Conservation (phyloP, 1,140 invertebrate species). For the Drosophila micromelanica region DNA sequence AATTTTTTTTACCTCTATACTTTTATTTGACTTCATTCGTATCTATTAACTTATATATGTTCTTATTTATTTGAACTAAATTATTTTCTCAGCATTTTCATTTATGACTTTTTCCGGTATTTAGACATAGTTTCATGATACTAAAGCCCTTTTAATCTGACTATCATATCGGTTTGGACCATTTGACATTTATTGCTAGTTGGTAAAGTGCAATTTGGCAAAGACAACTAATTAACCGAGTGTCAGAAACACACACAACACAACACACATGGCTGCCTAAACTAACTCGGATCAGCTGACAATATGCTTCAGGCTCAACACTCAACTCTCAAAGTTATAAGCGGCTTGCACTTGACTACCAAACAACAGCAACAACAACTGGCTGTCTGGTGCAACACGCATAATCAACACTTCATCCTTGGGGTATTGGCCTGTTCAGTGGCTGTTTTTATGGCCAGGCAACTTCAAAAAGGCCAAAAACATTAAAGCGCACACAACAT, state of each 20-base stretch:
- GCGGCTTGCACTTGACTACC: conserved; percentile 52
- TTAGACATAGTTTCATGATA: background rate
- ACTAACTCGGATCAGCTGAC: conserved; percentile 47
- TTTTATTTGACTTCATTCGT: background rate
- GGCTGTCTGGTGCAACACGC: conserved; percentile 42
- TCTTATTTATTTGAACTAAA: background rate
- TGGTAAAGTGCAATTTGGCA: conserved; percentile 9
- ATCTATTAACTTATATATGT: background rate
- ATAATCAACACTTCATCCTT: conserved; percentile 56
- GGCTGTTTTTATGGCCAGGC: conserved; percentile 55
- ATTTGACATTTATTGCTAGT: conserved; percentile 17
- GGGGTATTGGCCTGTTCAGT: conserved; percentile 36
- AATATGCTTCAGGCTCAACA: conserved; percentile 47
- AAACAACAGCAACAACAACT: conserved; percentile 22
- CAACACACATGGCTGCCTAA: background rate
- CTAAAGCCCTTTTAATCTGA: background rate
- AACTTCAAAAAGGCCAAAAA: conserved; percentile 60
- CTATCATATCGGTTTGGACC: conserved; percentile 7
- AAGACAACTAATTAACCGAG: conserved; percentile 13
- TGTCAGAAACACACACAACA: background rate
- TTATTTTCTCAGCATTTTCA: background rate
- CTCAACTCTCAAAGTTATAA: conserved; percentile 29
- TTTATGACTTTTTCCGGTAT: background rate
- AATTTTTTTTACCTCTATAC: background rate
- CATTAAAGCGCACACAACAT: conserved; percentile 74